A percentile compares a stretch with the other conserved stretches of the same genome.
Conservation (phyloP, 2,797 vertebrate genomes). For the Protosalanx chinensis region DNA sequence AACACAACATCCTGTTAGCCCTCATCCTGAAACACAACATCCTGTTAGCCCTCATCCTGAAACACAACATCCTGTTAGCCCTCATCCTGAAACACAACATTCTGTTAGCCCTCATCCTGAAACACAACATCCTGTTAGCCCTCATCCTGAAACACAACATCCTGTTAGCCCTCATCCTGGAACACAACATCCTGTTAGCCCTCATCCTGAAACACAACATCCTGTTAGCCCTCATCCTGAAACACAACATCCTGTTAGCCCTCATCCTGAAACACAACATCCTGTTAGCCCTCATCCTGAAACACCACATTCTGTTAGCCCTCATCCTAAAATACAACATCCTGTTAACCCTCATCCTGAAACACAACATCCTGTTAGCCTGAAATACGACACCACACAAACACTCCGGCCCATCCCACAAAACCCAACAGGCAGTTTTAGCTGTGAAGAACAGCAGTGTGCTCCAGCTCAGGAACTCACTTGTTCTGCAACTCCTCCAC, state of each 20-base stretch:
- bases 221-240: slow-evolving; percentile 8
- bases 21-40: neutral
- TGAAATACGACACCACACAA: no score
- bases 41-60: neutral
- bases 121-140: neutral
- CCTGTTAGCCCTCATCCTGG: no score
- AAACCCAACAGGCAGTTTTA: no score
- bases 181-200: no score
- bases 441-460: neutral
- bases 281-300: no score
- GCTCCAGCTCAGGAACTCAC: slow-evolving; percentile 71
- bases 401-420: no score
- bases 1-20: neutral
- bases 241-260: neutral
- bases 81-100: neutral
- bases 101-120: neutral
- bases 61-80: neutral
- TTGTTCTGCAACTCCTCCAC: slow-evolving; percentile 85
- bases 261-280: neutral
- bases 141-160: no score
- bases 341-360: neutral
- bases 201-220: slow-evolving; percentile 60
- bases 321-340: neutral
- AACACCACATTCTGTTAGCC: no score
- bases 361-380: neutral